phyloP scores from a whole-genome alignment of 2,888 invertebrate genomes.

The Eupithecia subfuscata region DNA sequence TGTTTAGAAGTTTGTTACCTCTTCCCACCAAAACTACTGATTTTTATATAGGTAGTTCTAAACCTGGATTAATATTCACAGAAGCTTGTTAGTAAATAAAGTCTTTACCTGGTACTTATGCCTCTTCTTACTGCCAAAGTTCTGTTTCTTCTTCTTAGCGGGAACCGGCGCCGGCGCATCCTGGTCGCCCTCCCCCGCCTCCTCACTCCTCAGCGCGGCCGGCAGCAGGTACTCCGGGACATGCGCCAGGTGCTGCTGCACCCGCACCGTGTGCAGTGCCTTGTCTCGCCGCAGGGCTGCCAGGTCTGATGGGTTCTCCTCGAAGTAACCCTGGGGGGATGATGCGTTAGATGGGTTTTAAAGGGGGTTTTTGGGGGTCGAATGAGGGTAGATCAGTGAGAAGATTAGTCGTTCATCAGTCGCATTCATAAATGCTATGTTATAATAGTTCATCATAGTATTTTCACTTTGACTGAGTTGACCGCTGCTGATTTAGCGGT shows the following conservation, averaged over 20 bases:
- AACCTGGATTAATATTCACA: background rate
- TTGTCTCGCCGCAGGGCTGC: conserved; percentile 93
- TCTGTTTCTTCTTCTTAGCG: conserved; percentile 65
- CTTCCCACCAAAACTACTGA: too few relatives aligned
- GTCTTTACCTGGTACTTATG: conserved; percentile 73
- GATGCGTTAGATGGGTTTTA: conserved; percentile 9
- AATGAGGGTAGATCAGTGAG: conserved; percentile 66
- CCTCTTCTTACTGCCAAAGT: conserved; percentile 71
- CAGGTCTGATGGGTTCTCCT: conserved; percentile 95
- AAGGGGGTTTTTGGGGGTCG: background rate
- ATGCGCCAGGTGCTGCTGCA: conserved; percentile 93
- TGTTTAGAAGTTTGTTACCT: too few relatives aligned
- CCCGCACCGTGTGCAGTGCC: conserved; percentile 92
- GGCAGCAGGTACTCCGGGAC: conserved; percentile 97
- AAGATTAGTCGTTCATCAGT: conserved; percentile 82
- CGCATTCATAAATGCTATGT: conserved; percentile 62
- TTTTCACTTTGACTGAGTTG: background rate
- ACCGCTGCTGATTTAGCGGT: too few relatives aligned
- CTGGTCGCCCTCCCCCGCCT: conserved; percentile 53
- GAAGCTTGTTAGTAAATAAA: background rate
- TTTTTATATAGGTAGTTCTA: background rate
- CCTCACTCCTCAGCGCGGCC: conserved; percentile 87
- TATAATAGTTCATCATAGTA: conserved; percentile 54
- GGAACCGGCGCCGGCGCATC: conserved; percentile 51
- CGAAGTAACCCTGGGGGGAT: conserved; percentile 90